These are phyloP conservation scores for Oegoconia quadripuncta DNA, from an alignment of 2,888 invertebrate species.

Conservation along the genomic window DNA sequence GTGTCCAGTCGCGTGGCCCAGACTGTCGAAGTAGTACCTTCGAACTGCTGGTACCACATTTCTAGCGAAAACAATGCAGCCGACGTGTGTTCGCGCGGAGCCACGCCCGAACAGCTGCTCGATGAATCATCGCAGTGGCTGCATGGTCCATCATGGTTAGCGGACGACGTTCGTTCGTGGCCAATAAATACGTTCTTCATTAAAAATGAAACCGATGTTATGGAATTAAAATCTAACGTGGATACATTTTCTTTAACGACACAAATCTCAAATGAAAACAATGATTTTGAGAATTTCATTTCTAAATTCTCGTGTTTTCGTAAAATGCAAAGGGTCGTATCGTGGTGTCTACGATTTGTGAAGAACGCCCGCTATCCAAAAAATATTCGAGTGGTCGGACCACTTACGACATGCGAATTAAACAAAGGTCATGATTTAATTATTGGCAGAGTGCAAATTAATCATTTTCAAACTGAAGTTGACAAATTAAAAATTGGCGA, in stretches of 20 bases:
- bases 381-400: background rate
- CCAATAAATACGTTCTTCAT: background rate
- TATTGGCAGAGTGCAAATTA: background rate
- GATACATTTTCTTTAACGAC: too few relatives aligned
- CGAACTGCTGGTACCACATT: background rate
- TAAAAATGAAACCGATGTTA: background rate
- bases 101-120: background rate
- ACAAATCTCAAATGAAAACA: too few relatives aligned
- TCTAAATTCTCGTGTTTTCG: constrained; percentile 6
- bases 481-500: background rate
- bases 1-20: background rate
- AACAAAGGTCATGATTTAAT: background rate
- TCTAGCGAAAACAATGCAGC: background rate
- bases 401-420: background rate
- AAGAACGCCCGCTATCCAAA: background rate
- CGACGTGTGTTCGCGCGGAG: background rate
- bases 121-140: background rate
- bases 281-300: too few relatives aligned
- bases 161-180: background rate
- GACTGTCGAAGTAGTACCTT: background rate
- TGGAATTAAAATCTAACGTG: background rate
- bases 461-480: background rate
- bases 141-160: background rate
- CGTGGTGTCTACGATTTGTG: background rate
- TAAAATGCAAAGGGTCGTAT: constrained; percentile 1